Base-by-base conservation (phyloP, 2,888 invertebrate species). In the Anoplius nigerrimus region DNA sequence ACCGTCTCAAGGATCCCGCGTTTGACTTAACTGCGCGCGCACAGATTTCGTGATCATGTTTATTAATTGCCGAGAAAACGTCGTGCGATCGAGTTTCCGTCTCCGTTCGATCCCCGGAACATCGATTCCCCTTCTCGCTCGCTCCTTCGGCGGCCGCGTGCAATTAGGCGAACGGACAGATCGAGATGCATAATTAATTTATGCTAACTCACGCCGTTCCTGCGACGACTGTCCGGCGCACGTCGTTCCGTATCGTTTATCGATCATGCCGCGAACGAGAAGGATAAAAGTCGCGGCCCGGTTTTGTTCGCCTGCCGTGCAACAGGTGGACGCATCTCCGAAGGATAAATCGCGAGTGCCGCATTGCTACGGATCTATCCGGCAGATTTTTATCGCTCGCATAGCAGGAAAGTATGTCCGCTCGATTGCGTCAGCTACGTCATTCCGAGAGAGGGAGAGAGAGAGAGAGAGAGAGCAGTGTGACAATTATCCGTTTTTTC, bases 131-230 rank as follows among this genome's bases (percentile, higher is more conserved):
- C n/a, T n/a, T n/a, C n/a, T n/a, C n/a, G n/a, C n/a, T n/a, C n/a
- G n/a, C n/a, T n/a, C n/a, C n/a, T n/a, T 34, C 13, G 21, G 45
- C 58, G 11, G 18, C 20, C 21, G 55, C 60, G 61, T 66, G 78
- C 78, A 81, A 82, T 83, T 82, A 79, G 78, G 18, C 42, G 18
- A 8, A 20, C 34, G 45, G 27, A 6, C 11, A 1, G 34, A 74
- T 72, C 70, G 69, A 72, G 72, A 82, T 84, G 83, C 81, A 83
- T 85, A 86, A 86, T 86, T 84, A 86, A 86, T 85, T 82, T 84
- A 84, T 84, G 84, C 66, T 82, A 83, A 86, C 79, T 74, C 72
- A 62, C 69, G 64, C 66, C 64, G 46, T n/a, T 42, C 72, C 60
- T n/a, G 71, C 77, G 45, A 16, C n/a, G 48, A 5, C 16, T 48